Conservation (phyloP, 2,888 invertebrate genomes). For the Oligia strigilis region DNA sequence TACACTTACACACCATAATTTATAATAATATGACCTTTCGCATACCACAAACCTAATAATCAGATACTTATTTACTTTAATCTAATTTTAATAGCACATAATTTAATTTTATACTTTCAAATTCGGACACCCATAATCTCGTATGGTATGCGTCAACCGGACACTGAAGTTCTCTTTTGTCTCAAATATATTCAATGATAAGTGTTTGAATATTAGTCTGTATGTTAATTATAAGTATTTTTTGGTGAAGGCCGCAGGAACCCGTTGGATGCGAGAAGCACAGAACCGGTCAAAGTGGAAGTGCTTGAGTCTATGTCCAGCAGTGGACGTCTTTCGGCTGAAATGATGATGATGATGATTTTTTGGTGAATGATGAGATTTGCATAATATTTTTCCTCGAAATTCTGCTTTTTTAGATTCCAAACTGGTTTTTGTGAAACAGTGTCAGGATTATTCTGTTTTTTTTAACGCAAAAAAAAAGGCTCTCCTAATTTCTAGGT, state of each 20-base stretch:
- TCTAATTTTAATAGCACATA: conserved; percentile 55
- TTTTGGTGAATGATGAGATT: no score
- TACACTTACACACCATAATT: not conserved
- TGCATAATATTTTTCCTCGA: no score
- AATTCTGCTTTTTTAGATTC: accelerated
- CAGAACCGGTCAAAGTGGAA: no score
- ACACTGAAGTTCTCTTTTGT: conserved; percentile 8
- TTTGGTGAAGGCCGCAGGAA: no score
- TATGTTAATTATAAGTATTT: not conserved
- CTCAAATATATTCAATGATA: not conserved
- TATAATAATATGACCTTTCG: conserved; percentile 21
- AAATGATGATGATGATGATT: no score
- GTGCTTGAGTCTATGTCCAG: no score
- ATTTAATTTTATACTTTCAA: conserved; percentile 54
- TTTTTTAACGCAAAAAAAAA: not conserved
- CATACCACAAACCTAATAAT: conserved; percentile 8
- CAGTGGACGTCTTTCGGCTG: no score
- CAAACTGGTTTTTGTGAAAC: not conserved
- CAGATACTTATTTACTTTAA: conserved; percentile 35
- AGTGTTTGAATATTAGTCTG: not conserved
- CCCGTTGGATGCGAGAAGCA: no score
- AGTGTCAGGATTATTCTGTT: not conserved
- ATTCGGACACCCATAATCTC: conserved; percentile 53
- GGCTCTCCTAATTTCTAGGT: no score
- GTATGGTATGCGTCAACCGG: conserved; percentile 33